These are phyloP conservation scores for Pogona vitticeps DNA, from an alignment of 2,113 vertebrate species.

Conservation along the genomic window DNA sequence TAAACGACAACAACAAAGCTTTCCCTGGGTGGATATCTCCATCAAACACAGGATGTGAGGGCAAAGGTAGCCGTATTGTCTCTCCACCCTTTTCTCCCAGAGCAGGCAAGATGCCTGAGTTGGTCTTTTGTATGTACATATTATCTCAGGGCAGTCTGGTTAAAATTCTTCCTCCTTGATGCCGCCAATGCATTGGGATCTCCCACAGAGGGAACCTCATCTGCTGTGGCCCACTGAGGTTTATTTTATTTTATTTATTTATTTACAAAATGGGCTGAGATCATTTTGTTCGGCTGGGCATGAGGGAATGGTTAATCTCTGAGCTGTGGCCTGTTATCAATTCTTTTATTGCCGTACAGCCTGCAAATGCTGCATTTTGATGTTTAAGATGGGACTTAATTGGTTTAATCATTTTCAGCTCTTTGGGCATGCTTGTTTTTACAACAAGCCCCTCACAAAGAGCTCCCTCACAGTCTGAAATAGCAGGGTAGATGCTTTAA, in stretches of 20 bases:
- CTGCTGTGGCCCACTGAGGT: not conserved
- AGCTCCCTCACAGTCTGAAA: not conserved
- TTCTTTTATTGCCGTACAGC: not conserved
- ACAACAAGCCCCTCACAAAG: not conserved
- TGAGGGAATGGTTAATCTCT: not conserved
- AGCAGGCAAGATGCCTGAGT: too few species aligned
- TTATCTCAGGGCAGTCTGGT: not conserved
- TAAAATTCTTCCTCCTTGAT: not conserved
- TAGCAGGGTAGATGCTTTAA: not conserved
- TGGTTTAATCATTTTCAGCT: not conserved
- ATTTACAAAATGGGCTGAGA: not conserved
- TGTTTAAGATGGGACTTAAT: not conserved
- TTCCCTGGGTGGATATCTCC: not conserved
- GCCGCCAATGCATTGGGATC: not conserved
- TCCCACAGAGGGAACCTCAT: not conserved
- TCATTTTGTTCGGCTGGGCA: not conserved
- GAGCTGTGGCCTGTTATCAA: not conserved
- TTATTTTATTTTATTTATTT: too few species aligned
- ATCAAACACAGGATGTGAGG: not conserved
- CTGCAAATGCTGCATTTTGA: not conserved
- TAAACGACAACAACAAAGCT: too few species aligned
- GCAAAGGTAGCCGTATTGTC: too few species aligned
- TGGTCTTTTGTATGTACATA: not conserved
- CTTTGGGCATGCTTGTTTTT: not conserved
- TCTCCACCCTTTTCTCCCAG: not conserved